phyloP scores from a whole-genome alignment of 2,113 vertebrate genomes.

The Protobothrops flavoviridis region DNA sequence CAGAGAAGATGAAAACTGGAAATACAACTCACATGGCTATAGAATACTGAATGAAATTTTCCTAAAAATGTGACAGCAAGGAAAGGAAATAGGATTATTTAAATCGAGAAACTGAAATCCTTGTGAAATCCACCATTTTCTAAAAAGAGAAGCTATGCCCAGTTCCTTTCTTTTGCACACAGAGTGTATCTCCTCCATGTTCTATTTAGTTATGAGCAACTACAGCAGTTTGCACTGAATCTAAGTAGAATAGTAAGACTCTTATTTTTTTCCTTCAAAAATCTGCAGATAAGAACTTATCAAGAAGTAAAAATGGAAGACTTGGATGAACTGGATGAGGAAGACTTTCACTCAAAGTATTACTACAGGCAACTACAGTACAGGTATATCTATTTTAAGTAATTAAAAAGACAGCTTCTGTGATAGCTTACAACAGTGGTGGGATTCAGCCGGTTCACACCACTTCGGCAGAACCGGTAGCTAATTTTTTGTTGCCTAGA shows the following conservation, averaged over 20 bases:
- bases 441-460: no score
- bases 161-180: not conserved
- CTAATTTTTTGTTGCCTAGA: no score
- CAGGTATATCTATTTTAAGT: no score
- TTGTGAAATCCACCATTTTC: conserved; percentile 23
- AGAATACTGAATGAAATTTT: not conserved
- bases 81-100: conserved; percentile 1
- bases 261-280: not conserved
- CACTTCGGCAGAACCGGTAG: no score
- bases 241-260: not conserved
- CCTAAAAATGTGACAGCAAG: not conserved
- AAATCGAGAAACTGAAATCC: not conserved
- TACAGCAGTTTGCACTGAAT: not conserved
- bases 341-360: no score
- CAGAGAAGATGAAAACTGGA: not conserved
- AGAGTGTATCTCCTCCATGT: not conserved
- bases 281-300: not conserved
- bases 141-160: conserved; percentile 43
- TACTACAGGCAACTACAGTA: no score
- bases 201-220: not conserved
- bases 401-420: no score
- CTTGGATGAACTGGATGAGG: not conserved
- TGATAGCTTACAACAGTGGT: no score
- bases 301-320: not conserved
- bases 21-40: not conserved